A percentile compares a stretch with the other conserved stretches of the same genome.
Conservation (phyloP, 2,113 vertebrate species). For the Engraulis encrasicolus region DNA sequence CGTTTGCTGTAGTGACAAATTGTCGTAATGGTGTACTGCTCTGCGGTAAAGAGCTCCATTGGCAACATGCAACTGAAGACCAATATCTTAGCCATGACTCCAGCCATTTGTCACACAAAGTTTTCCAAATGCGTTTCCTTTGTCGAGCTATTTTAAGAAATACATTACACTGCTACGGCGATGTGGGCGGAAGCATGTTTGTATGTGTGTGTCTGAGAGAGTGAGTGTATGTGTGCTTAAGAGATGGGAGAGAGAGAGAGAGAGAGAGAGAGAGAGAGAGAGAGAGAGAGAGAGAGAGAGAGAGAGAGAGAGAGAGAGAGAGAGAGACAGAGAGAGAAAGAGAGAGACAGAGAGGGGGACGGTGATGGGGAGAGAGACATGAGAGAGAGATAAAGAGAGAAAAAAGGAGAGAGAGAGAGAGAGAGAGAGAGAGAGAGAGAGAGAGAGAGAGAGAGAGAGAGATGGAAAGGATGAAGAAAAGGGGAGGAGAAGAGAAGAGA, state of each 20-base stretch:
- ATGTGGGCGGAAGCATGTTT: background rate
- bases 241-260: background rate
- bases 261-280: background rate
- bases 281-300: background rate
- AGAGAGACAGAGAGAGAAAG: background rate
- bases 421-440: background rate
- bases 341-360: background rate
- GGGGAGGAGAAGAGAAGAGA: background rate
- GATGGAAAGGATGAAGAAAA: background rate
- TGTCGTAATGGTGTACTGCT: background rate
- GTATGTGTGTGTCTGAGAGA: background rate
- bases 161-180: conserved; percentile 17
- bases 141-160: conserved; percentile 13
- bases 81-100: background rate
- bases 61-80: no score
- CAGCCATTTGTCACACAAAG: conserved; percentile 35
- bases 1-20: background rate
- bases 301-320: background rate
- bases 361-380: no score
- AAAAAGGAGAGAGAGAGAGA: background rate
- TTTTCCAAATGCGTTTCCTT: conserved; percentile 33
- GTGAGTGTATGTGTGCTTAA: background rate
- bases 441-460: background rate
- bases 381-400: background rate
- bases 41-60: background rate